phyloP scores from a whole-genome alignment of 2,888 invertebrate genomes.

The Holacanthella duospinosa region DNA sequence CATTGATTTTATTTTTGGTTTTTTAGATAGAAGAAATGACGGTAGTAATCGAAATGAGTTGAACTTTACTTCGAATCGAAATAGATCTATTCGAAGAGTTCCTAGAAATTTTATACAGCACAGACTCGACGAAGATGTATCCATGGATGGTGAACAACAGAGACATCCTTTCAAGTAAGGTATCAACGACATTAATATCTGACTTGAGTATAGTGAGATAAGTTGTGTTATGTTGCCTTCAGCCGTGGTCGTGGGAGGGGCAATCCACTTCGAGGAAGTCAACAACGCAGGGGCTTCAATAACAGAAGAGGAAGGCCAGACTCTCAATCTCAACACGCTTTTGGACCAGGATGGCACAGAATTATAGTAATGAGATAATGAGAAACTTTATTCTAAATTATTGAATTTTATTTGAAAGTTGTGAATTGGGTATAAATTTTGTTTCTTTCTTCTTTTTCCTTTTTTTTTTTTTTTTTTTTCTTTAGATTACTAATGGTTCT shows the following conservation, averaged over 20 bases:
- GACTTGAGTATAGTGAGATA: too few species aligned
- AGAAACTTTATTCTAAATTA: background rate
- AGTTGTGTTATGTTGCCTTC: background rate
- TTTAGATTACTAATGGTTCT: slow-evolving; percentile 6
- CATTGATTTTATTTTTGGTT: background rate
- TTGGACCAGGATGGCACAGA: slow-evolving; percentile 11
- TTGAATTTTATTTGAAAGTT: background rate
- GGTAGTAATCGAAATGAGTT: background rate
- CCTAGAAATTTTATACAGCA: background rate
- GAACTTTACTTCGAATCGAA: background rate
- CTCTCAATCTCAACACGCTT: background rate
- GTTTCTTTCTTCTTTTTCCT: background rate
- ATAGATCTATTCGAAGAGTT: background rate
- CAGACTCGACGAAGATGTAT: background rate
- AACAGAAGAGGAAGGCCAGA: background rate
- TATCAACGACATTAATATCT: too few species aligned
- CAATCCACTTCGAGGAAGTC: background rate
- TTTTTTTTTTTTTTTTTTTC: too few species aligned
- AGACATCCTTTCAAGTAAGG: background rate
- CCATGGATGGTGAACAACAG: background rate
- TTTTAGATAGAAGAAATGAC: background rate
- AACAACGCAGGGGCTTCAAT: background rate
- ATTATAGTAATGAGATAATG: slow-evolving; percentile 3
- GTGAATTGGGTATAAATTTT: background rate
- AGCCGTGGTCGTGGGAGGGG: background rate